Evolutionary conservation across 1,140 invertebrate genomes (phyloP).

Genomic region (Drosophila tsacasi): DNA sequence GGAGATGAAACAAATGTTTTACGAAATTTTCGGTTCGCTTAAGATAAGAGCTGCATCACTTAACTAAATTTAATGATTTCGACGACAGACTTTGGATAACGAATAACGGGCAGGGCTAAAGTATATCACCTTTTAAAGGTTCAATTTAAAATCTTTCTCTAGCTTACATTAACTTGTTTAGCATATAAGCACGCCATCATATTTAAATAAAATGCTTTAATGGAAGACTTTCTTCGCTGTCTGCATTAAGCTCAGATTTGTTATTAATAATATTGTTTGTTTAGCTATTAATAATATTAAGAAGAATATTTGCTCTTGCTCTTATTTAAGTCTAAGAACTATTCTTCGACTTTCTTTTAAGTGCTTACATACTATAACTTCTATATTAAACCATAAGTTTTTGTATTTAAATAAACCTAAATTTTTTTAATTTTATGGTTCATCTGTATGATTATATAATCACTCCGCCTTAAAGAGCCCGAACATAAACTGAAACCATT

Average conservation of each 20-base stretch:
- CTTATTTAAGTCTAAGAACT: neutral
- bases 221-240: neutral
- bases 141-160: neutral
- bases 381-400: neutral
- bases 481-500: conserved; percentile 22
- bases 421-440: neutral
- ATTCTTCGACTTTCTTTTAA: neutral
- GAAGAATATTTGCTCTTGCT: neutral
- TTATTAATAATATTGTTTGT: neutral
- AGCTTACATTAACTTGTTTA: neutral
- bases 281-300: neutral
- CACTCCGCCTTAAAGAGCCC: conserved; percentile 4
- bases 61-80: conserved; percentile 30
- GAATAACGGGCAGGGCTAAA: conserved; percentile 19
- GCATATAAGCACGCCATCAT: neutral
- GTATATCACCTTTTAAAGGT: conserved; percentile 21
- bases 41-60: conserved; percentile 48
- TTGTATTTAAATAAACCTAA: neutral
- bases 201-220: conserved; percentile 6
- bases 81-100: conserved; percentile 5
- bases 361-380: neutral
- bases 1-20: conserved; percentile 53
- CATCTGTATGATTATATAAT: neutral
- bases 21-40: conserved; percentile 32
- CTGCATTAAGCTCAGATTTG: neutral